Percentiles rank a stretch among this genome's conserved stretches.
Conservation (phyloP, 2,113 vertebrate species). For the Marmota flaviventris region DNA sequence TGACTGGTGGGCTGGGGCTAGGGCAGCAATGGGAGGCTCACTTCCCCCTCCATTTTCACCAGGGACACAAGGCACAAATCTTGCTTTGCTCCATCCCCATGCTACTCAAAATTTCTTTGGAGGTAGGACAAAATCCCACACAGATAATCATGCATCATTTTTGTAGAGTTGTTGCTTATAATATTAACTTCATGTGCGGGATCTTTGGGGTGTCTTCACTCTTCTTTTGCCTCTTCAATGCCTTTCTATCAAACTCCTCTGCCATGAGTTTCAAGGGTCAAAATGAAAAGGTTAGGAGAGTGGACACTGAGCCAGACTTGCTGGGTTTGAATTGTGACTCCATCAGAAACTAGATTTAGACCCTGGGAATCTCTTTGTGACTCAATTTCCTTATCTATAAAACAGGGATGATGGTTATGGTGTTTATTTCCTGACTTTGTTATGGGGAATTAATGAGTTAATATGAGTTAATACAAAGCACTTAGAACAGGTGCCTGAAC, state of each 20-base stretch:
- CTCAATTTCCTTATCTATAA: constrained; percentile 13
- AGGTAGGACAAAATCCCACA: neutral
- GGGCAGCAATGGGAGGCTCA: neutral
- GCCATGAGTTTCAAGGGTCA: neutral
- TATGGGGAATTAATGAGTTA: neutral
- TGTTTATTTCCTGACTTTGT: neutral
- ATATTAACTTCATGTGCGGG: neutral
- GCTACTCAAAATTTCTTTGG: neutral
- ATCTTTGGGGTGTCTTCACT: neutral
- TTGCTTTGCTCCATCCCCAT: neutral
- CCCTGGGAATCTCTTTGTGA: neutral
- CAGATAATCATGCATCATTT: neutral
- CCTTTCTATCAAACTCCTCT: constrained; percentile 12
- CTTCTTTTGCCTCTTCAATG: neutral
- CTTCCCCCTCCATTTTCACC: neutral
- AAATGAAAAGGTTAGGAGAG: neutral
- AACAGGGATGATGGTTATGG: neutral
- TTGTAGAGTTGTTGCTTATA: neutral
- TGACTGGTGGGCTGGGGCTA: neutral
- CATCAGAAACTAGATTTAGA: neutral
- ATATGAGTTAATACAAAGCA: neutral
- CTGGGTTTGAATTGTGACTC: neutral
- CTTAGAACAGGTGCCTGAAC: neutral
- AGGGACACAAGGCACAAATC: neutral
- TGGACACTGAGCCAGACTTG: neutral